Evolutionary conservation across 2,113 vertebrate genomes (phyloP), one percentile per base, ranked within the genome.

Genomic region (Dryoscopus gambensis): DNA sequence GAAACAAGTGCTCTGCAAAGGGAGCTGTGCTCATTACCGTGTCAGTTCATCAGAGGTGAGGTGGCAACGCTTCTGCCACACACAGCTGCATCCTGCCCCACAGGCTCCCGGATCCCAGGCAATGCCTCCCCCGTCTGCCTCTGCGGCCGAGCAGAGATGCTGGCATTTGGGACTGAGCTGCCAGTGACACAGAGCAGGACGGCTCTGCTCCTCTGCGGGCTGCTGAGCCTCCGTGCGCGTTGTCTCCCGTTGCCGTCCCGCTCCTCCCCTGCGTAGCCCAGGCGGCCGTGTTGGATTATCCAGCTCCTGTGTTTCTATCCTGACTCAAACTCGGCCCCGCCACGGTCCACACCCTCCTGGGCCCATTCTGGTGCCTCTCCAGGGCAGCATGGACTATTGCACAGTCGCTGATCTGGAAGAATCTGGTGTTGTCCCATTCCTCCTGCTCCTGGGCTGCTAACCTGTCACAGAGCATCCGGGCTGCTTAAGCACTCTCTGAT

Each of bases 401-500:
- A 44, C 22, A n/a, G 33, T 9, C 46, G 31, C 15, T 25, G 17
- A n/a, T 11, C 46, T 52, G 59, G 33, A 74, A 28, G 20, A 77
- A 60, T 50, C 3, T 20, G 60, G 18, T 0, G 0, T 4, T 14
- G 35, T 56, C 13, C 7, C 0, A 0, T 28, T 60, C 39, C 65
- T 73, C 19, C 30, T 1, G 1, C 57, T 44, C 47, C 44, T 46
- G 24, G 19, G 22, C n/a, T 63, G 50, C 27, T 25, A 40, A 78
- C 25, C 20, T 62, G 37, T 35, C 71, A 46, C 55, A 28, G 50
- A 20, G 17, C 35, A 69, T 39, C 24, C 13, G 46, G 74, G 49
- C 28, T 65, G 31, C 50, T 50, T 23, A 53, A 69, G 9, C 33
- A 40, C 11, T 33, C 28, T 16, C 10, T 57, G 14, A 62, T 57